Base-by-base conservation (phyloP, 2,888 invertebrate species). In the Temnothorax ravouxi region DNA sequence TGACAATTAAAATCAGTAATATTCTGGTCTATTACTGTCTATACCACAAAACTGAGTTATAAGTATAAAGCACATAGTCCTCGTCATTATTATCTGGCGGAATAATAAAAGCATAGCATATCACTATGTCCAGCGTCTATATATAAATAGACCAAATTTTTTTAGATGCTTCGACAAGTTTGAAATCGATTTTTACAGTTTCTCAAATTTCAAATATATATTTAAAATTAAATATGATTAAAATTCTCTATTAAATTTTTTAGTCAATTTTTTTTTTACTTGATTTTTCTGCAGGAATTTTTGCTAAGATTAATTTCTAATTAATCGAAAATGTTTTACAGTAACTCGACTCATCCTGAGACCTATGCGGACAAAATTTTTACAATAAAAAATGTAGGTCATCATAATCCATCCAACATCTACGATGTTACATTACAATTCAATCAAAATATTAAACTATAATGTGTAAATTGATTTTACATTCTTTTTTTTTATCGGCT, bases 201-300 rank as follows among this genome's bases (percentile, higher is more conserved):
- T 69, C 18, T 52, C n/a, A 52, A 52, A 29, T 50, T 21, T 38
- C 5, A 34, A 52, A 72, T 21, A 38, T 54, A 71, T 38, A 38
- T 71, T 54, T 34, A 3, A 25, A 71, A 52, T 69, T 69, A 69
- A 52, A 52, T 54, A 9, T 15, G 38, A 52, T 38, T 54, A 21
- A 71, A 38, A 21, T 52, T 50, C 3, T 69, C 5, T 64, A 44
- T 41, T 41, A 0, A 64, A 6, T 66, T 66, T 66, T 21, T 66
- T 8, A 41, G 6, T 21, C 3, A 21, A 64, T 41, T 44, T 44
- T 66, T 44, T 66, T 44, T 64, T 66, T 66, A 64, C 0, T 21
- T 44, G 5, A 44, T 41, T 38, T 44, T 67, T 71, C 15, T 9
- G 0, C 25, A 25, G 25, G 9, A 4, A 71, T 15, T 54, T 34